Evolutionary conservation across 2,797 vertebrate species (phyloP).

Genomic region (Pantherophis vulpinus): DNA sequence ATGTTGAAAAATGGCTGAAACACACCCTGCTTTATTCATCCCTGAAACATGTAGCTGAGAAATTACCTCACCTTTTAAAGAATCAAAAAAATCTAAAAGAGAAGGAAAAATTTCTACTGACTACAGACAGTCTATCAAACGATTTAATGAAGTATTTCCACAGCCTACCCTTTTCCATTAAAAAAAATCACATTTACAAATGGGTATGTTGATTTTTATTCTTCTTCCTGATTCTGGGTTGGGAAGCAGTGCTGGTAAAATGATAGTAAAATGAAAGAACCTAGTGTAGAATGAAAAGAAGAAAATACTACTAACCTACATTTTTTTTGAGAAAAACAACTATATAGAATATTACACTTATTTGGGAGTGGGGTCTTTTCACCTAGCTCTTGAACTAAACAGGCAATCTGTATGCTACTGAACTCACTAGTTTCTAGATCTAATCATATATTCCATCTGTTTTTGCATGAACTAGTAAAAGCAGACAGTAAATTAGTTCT

Average conservation of each 20-base stretch:
- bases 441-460: conserved; percentile 64
- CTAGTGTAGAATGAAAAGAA: not conserved
- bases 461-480: conserved; percentile 53
- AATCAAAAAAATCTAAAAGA: conserved; percentile 29
- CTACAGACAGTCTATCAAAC: conserved; percentile 54
- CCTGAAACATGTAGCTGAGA: not conserved
- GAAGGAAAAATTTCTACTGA: conserved; percentile 39
- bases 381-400: conserved; percentile 43
- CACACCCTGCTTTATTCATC: not conserved
- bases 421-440: conserved; percentile 35
- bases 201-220: conserved; percentile 45
- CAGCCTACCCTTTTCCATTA: conserved; percentile 50
- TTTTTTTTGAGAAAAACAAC: not conserved
- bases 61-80: conserved; percentile 46
- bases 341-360: conserved; percentile 23
- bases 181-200: conserved; percentile 59
- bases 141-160: conserved; percentile 67
- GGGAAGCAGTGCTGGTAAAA: not conserved
- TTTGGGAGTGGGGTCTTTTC: conserved; percentile 20
- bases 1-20: conserved; percentile 30
- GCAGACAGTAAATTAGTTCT: conserved; percentile 56
- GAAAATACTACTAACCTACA: not conserved
- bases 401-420: conserved; percentile 36
- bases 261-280: not conserved
- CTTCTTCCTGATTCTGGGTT: conserved; percentile 26